Conservation (phyloP, 1,140 invertebrate genomes). For the Tigriopus japonicus region DNA sequence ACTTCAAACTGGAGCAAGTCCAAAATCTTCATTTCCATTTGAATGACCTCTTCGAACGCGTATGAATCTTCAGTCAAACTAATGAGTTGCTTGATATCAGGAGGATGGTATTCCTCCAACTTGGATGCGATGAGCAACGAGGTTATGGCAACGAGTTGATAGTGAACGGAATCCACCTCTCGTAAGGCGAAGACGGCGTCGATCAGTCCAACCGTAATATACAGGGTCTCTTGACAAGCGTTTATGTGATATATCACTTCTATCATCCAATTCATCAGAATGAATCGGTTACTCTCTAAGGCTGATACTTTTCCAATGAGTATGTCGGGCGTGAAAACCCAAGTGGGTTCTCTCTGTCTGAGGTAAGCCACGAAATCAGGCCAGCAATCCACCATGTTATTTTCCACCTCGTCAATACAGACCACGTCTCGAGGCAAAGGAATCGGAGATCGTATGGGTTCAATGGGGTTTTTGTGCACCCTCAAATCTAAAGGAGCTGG, state of each 20-base stretch:
- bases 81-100: not conserved
- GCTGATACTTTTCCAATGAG: no score
- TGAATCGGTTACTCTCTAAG: not conserved
- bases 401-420: no score
- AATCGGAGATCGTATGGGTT: no score
- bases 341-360: no score
- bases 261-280: not conserved
- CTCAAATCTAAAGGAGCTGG: no score
- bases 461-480: no score
- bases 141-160: not conserved
- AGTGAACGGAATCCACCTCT: not conserved
- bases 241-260: not conserved
- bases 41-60: not conserved
- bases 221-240: slow-evolving; percentile 3
- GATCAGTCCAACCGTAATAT: not conserved
- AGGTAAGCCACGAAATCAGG: no score
- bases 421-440: no score
- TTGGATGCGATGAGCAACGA: not conserved
- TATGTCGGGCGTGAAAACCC: no score
- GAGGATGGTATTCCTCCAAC: not conserved
- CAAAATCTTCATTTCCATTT: not conserved
- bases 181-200: not conserved
- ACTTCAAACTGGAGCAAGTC: not conserved
- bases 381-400: no score
- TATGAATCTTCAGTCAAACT: not conserved